phyloP scores from a whole-genome alignment of 2,797 vertebrate species.

The Fringilla coelebs region DNA sequence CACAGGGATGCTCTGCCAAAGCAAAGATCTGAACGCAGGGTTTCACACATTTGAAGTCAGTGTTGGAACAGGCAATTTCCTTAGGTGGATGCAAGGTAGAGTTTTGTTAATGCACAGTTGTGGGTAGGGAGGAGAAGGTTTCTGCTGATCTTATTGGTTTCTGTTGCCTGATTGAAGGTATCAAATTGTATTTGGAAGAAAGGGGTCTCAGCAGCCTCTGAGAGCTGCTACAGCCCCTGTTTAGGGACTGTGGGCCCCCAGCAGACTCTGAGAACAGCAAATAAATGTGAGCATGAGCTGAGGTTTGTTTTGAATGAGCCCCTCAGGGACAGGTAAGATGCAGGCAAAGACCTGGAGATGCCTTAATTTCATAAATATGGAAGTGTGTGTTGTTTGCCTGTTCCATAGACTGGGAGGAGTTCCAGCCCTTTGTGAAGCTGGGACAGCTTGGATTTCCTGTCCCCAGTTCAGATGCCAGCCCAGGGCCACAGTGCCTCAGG shows the following conservation, averaged over 20 bases:
- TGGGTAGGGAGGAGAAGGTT: background rate
- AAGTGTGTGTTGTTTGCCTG: background rate
- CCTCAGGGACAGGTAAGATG: background rate
- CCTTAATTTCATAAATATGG: background rate
- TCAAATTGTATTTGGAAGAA: background rate
- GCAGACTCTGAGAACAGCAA: background rate
- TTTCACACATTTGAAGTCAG: background rate
- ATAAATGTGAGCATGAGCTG: background rate
- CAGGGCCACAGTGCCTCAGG: background rate
- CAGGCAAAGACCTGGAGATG: background rate
- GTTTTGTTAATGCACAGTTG: background rate
- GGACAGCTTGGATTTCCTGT: background rate
- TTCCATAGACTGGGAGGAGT: accelerated
- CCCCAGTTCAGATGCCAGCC: background rate
- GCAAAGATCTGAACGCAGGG: background rate
- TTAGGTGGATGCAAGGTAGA: background rate
- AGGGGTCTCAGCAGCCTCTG: background rate
- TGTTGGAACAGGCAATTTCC: background rate
- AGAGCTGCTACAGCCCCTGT: background rate
- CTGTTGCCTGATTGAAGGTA: background rate
- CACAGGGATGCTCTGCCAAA: background rate
- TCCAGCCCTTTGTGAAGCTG: background rate
- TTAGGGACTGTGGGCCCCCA: background rate
- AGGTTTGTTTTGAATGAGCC: background rate
- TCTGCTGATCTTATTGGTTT: background rate